These are phyloP conservation scores for Porites australiensis DNA, from an alignment of 64 coral and sea anemone genomes.

Conservation along the genomic window DNA sequence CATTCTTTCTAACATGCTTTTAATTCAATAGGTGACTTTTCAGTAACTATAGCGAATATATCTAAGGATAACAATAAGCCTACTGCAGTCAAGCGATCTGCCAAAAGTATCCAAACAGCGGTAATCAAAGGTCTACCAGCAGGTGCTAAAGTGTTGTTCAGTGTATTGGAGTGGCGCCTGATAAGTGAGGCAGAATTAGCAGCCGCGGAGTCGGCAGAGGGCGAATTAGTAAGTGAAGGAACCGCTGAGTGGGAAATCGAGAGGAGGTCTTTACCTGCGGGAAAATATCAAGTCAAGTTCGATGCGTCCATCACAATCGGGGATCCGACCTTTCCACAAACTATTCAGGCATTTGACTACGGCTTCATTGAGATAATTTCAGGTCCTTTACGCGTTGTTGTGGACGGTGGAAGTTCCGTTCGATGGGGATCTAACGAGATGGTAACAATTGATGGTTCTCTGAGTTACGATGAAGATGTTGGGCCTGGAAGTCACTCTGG, in stretches of 20 bases:
- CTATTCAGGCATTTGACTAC: neutral
- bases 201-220: neutral
- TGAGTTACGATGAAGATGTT: neutral
- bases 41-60: neutral
- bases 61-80: neutral
- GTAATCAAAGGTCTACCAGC: neutral
- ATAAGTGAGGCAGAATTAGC: neutral
- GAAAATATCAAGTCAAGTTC: neutral
- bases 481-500: neutral
- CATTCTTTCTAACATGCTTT: too few species aligned
- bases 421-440: neutral
- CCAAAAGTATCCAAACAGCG: neutral
- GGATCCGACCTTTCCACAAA: neutral
- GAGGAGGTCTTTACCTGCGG: neutral
- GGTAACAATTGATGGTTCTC: neutral
- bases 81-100: neutral
- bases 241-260: neutral
- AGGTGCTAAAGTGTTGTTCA: neutral
- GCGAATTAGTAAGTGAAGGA: conserved; percentile 1
- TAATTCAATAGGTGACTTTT: conserved; percentile 1
- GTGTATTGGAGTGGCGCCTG: neutral
- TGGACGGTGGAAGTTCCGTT: neutral
- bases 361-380: neutral
- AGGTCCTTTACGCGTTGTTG: neutral
- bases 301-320: neutral